Conservation (phyloP, 1,140 invertebrate genomes). For the Drosophila mojavensis region DNA sequence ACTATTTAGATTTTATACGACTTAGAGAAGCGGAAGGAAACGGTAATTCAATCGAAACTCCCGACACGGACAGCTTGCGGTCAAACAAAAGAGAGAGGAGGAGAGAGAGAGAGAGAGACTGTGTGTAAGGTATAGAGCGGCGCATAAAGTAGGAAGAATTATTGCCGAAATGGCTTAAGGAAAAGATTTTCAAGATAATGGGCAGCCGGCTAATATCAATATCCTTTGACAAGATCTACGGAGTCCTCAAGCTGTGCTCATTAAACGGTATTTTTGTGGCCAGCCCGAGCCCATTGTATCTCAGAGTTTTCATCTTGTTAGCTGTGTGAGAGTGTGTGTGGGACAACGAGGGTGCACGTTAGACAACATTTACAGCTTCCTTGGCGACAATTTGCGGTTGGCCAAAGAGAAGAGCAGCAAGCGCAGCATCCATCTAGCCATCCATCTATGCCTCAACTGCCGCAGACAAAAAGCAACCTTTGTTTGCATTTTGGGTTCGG, state of each 20-base stretch:
- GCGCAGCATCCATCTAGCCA: slow-evolving; percentile 11
- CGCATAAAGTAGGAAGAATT: slow-evolving; percentile 53
- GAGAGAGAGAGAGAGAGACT: background rate
- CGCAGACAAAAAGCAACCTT: slow-evolving; percentile 46
- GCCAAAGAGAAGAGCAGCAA: slow-evolving; percentile 22
- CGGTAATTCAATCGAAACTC: slow-evolving; percentile 36
- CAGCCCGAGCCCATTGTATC: slow-evolving; percentile 42
- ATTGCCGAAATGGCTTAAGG: slow-evolving; percentile 31
- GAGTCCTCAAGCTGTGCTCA: slow-evolving; percentile 66
- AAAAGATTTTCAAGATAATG: slow-evolving; percentile 48
- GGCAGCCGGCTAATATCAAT: slow-evolving; percentile 54
- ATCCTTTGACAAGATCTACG: slow-evolving; percentile 57
- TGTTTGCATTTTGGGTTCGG: slow-evolving; percentile 31
- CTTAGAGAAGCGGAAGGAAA: slow-evolving; percentile 44
- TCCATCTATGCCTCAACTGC: slow-evolving; percentile 42
- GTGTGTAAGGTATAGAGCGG: no score
- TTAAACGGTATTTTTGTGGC: slow-evolving; percentile 70
- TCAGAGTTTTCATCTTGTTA: slow-evolving; percentile 52
- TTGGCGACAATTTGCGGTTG: slow-evolving; percentile 57
- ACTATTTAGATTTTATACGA: slow-evolving; percentile 45
- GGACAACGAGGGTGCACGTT: slow-evolving; percentile 40
- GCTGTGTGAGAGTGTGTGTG: slow-evolving; percentile 30
- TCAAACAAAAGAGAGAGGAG: slow-evolving; percentile 29
- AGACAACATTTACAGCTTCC: slow-evolving; percentile 44
- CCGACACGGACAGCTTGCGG: slow-evolving; percentile 29